These are phyloP conservation scores for Phrynocephalus versicolor DNA, from an alignment of 2,113 vertebrate genomes.

Conservation along the genomic window DNA sequence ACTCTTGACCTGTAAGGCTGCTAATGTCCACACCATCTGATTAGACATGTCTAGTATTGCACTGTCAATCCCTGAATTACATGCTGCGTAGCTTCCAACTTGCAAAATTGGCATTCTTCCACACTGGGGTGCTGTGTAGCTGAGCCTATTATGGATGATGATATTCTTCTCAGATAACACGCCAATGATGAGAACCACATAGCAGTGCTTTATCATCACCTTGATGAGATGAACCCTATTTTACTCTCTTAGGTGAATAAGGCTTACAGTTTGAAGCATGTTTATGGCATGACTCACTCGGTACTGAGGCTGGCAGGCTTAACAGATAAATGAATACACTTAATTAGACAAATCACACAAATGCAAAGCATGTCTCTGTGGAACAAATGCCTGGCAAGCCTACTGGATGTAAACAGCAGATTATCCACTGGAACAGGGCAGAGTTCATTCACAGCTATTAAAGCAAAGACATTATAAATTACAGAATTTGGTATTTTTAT, in stretches of 20 bases:
- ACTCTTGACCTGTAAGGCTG: background rate
- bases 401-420: constrained; percentile 28
- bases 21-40: background rate
- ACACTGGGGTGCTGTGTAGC: background rate
- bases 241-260: constrained; percentile 38
- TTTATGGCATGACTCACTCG: constrained; percentile 29
- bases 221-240: constrained; percentile 1
- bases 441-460: accelerated
- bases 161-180: background rate
- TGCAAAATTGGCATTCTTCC: background rate
- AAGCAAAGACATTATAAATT: background rate
- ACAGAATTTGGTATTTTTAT: background rate
- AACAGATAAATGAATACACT: constrained; percentile 47
- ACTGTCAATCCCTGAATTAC: background rate
- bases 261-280: background rate
- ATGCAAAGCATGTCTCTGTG: constrained; percentile 50
- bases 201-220: background rate
- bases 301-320: background rate
- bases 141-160: background rate
- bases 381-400: constrained; percentile 21
- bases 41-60: background rate
- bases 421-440: background rate
- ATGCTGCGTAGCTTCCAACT: background rate
- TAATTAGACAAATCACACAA: constrained; percentile 53
- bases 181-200: background rate